phyloP scores from a whole-genome alignment of 2,113 vertebrate species.

The Copsychus sechellarum region DNA sequence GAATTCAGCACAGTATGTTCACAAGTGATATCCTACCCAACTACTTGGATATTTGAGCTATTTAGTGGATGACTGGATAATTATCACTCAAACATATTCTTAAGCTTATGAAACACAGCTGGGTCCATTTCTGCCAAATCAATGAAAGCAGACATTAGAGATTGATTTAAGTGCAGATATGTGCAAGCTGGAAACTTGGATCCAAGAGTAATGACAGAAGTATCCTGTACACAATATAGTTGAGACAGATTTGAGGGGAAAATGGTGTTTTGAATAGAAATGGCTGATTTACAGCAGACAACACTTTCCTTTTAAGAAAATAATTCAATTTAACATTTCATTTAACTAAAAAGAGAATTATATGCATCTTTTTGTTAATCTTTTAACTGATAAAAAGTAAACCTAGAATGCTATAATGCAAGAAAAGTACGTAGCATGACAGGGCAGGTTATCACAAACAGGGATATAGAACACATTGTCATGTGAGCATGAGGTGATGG shows the following conservation, averaged over 20 bases:
- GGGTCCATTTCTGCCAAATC: neutral
- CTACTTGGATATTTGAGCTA: neutral
- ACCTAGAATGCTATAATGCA: neutral
- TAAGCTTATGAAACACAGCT: neutral
- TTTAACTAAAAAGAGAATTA: neutral
- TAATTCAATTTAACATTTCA: neutral
- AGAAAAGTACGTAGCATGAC: neutral
- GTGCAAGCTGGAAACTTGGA: neutral
- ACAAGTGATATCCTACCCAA: neutral
- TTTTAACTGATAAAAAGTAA: neutral
- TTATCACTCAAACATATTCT: neutral
- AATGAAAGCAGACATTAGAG: neutral
- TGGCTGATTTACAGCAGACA: neutral
- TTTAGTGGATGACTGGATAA: neutral
- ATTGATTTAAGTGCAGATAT: neutral
- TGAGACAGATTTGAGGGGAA: neutral
- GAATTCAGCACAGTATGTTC: neutral
- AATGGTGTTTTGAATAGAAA: neutral
- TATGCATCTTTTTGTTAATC: neutral
- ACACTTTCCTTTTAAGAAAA: neutral
- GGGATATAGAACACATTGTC: neutral
- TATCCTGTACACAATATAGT: accelerated
- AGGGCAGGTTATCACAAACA: neutral
- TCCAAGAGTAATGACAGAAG: neutral
- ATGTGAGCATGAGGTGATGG: neutral